These are phyloP conservation scores for Sclerurus mexicanus DNA, from an alignment of 2,113 vertebrate species.

Conservation along the genomic window DNA sequence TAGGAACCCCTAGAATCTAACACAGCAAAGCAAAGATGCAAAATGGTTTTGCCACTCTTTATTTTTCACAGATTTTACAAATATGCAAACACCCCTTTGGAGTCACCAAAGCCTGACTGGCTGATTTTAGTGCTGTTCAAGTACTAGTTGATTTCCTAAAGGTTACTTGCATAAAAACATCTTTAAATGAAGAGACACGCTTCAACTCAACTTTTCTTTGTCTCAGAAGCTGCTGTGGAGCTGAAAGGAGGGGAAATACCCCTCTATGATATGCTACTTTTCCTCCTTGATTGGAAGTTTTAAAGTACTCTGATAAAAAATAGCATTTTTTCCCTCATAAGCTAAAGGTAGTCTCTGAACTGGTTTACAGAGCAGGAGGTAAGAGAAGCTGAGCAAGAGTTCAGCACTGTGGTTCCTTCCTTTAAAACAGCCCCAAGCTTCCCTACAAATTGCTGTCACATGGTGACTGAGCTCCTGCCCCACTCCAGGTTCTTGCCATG, in stretches of 20 bases:
- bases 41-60: not conserved
- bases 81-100: not conserved
- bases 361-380: not conserved
- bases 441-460: not conserved
- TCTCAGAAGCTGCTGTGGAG: not conserved
- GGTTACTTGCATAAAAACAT: not conserved
- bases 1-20: not conserved
- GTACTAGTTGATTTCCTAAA: not conserved
- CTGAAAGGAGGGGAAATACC: not conserved
- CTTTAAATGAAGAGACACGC: not conserved
- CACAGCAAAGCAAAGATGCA: not conserved
- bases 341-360: not conserved
- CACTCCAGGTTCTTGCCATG: not conserved
- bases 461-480: not conserved
- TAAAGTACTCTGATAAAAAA: not conserved
- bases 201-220: not conserved
- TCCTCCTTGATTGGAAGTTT: not conserved
- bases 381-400: not conserved
- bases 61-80: not conserved
- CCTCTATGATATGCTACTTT: not conserved
- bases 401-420: not conserved
- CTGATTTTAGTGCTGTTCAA: not conserved
- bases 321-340: not conserved
- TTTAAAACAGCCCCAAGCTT: not conserved
- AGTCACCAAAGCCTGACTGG: not conserved